A percentile compares a stretch with the other conserved stretches of the same genome.
phyloP scores from a whole-genome alignment of 2,797 vertebrate genomes.

The Gadopsis marmoratus region DNA sequence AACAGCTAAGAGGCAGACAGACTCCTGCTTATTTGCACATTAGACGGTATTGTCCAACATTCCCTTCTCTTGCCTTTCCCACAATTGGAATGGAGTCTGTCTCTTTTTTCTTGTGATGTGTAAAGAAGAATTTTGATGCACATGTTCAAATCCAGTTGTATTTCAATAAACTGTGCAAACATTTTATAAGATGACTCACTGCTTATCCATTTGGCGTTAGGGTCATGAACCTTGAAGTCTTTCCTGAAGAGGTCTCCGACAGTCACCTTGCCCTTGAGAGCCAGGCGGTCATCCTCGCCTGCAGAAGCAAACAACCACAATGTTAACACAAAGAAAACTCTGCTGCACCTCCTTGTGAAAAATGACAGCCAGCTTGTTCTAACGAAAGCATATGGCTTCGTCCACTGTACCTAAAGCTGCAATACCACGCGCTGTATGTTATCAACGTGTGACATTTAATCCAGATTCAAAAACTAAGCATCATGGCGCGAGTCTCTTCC shows the following conservation, averaged over 20 bases:
- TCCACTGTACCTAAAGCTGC: not conserved
- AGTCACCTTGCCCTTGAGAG: conserved; percentile 93
- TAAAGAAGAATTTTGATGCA: not conserved
- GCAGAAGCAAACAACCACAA: conserved; percentile 20
- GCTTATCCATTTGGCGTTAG: conserved; percentile 95
- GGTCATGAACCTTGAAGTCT: conserved; percentile 93
- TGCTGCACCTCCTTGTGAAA: not conserved
- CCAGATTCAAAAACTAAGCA: not conserved
- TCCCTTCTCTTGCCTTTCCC: not conserved
- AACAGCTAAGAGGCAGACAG: not conserved
- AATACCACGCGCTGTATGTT: not conserved
- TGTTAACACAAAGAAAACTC: not conserved
- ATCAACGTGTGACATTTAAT: conserved; percentile 1
- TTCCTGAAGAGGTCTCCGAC: conserved; percentile 92
- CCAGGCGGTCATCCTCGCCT: conserved; percentile 96
- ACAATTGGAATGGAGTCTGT: not conserved
- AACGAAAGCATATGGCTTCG: not conserved
- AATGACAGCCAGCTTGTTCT: not conserved
- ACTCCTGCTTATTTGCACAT: too few species aligned
- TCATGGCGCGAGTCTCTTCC: not conserved
- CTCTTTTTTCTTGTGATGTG: not conserved
- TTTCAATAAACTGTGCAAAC: not conserved
- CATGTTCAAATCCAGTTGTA: not conserved
- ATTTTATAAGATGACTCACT: conserved; percentile 84
- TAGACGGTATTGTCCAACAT: not conserved